A percentile compares a stretch with the other conserved stretches of the same genome.
These are phyloP conservation scores for Ischnus inquisitorius DNA, from an alignment of 2,888 invertebrate species.

Conservation along the genomic window DNA sequence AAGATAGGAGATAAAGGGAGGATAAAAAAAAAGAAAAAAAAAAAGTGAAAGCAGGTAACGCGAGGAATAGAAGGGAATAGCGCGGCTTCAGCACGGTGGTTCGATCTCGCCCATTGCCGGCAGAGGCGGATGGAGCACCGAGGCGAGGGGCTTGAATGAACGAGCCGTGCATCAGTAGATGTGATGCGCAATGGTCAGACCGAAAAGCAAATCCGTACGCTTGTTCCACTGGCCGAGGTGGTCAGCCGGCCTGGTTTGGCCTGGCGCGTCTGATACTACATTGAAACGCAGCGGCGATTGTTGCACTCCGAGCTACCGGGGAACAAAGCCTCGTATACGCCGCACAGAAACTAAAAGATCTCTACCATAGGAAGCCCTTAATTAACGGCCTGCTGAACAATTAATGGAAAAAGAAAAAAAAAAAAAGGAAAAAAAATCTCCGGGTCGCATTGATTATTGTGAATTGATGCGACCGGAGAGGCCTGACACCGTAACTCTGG, in stretches of 20 bases:
- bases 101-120: background rate
- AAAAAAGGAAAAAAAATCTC: background rate
- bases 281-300: conserved; percentile 50
- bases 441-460: conserved; percentile 40
- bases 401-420: conserved; percentile 30
- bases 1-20: conserved; percentile 23
- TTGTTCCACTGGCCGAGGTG: conserved; percentile 32
- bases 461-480: conserved; percentile 6
- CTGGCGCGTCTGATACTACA: conserved; percentile 48
- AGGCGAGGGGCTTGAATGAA: conserved; percentile 40
- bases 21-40: background rate
- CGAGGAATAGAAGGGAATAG: conserved; percentile 38
- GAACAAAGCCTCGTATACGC: conserved; percentile 30
- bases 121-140: background rate
- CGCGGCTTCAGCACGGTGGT: conserved; percentile 6
- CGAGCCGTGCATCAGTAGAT: conserved; percentile 40
- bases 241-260: conserved; percentile 59
- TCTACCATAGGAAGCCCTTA: conserved; percentile 21
- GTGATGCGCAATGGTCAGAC: conserved; percentile 62
- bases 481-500: background rate
- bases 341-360: conserved; percentile 25
- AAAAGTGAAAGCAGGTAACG: conserved; percentile 11
- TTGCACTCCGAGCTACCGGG: conserved; percentile 29
- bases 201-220: conserved; percentile 12
- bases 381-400: conserved; percentile 48